Base-by-base conservation (phyloP, 30 jellyfish, hydroid and myxozoan species). In the Rhopilema esculentum region DNA sequence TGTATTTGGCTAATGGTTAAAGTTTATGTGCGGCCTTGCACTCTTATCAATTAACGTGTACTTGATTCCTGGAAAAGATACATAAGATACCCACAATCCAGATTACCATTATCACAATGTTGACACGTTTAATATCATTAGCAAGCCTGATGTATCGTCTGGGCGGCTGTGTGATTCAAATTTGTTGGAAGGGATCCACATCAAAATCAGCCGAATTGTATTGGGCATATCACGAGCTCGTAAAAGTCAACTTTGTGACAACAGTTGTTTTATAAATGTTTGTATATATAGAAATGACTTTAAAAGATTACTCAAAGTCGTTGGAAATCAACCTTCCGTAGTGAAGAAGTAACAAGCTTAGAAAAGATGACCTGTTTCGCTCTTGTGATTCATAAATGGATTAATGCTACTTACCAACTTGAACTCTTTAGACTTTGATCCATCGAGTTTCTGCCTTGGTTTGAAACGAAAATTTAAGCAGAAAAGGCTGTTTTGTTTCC, bases 151-250 rank as follows among this genome's bases (percentile, higher is more conserved):
- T 31, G 51, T 30, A 17, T 73, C 69, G 7, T 28, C 26, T 9
- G 20, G 84, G 84, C 84, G 69, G 69, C 84, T 33, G 19, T 4
- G 21, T 15, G 84, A 31, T 73, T 73, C 27, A 1, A 2, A 31
- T 17, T 73, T 31, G 84, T 33, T 73, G 48, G 23, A 73, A 30
- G 18, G 49, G 69, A 26, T 26, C 84, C 84, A 73, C 84, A 73
- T 73, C 84, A 73, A 33, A 73, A 33, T 30, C 69, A 31, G 40
- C 84, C 84, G 84, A 33, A 18, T 33, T 73, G 69, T 73, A 48
- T 33, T 6, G 4, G 24, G n/a, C 23, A 7, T 8, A n/a, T 67
- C 16, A 26, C 33, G n/a, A 15, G 28, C 22, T 67, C 49, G 1
- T 20, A 33, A 28, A 26, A 67, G 49, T 20, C 49, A n/a, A 31